phyloP scores from a whole-genome alignment of 2,888 invertebrate species.

The Diaphora mendica region DNA sequence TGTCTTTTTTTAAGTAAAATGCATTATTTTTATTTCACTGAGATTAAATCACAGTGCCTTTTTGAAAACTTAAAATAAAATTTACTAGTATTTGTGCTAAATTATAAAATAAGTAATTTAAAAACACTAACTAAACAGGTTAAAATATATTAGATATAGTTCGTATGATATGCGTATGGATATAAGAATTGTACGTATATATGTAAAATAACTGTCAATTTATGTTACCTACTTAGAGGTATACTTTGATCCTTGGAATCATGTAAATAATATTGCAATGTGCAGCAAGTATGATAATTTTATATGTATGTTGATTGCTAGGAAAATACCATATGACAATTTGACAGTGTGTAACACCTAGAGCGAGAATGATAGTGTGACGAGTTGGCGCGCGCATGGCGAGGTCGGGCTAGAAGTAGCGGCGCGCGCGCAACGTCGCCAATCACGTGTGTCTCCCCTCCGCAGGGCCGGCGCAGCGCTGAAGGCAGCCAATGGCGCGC shows the following conservation, averaged over 20 bases:
- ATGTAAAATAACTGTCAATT: slow-evolving; percentile 39
- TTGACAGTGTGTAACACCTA: slow-evolving; percentile 62
- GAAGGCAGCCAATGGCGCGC: slow-evolving; percentile 90
- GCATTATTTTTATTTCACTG: no score
- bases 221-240: slow-evolving; percentile 34
- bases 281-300: slow-evolving; percentile 62
- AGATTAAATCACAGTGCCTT: no score
- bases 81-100: neutral
- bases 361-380: slow-evolving; percentile 69
- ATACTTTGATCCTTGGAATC: slow-evolving; percentile 48
- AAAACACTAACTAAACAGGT: neutral
- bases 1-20: no score
- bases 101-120: neutral
- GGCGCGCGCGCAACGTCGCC: slow-evolving; percentile 79
- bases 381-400: slow-evolving; percentile 69
- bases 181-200: slow-evolving; percentile 15
- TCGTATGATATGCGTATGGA: slow-evolving; percentile 6
- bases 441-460: slow-evolving; percentile 86
- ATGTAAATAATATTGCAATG: slow-evolving; percentile 54
- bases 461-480: slow-evolving; percentile 87
- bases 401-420: slow-evolving; percentile 65
- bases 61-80: neutral
- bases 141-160: slow-evolving; percentile 19
- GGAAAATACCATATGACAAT: slow-evolving; percentile 63
- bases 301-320: slow-evolving; percentile 57